Conservation (phyloP, 2,113 vertebrate species). For the Nesogale talazaci region DNA sequence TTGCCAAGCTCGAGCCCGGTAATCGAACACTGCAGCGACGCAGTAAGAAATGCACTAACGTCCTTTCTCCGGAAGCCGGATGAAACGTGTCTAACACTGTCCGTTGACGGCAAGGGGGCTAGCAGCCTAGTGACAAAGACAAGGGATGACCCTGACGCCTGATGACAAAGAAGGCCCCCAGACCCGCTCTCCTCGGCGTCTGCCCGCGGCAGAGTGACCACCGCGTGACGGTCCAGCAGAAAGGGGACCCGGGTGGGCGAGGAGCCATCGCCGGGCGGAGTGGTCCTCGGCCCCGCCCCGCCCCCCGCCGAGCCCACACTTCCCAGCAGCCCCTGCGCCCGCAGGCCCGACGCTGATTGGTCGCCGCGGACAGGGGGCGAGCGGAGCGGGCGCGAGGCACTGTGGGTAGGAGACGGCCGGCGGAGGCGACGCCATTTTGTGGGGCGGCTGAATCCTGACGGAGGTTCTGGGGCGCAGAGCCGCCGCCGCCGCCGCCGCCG, state of each 20-base stretch:
- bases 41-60: background rate
- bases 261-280: background rate
- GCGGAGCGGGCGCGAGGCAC: constrained; percentile 37
- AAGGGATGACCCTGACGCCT: background rate
- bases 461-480: constrained; percentile 47
- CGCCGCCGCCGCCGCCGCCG: constrained; percentile 29
- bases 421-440: constrained; percentile 87
- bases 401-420: constrained; percentile 88
- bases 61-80: constrained; percentile 33
- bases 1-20: background rate
- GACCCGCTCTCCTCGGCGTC: background rate
- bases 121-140: too few relatives aligned
- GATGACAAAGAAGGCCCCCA: background rate
- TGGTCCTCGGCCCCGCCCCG: background rate
- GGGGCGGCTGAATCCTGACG: constrained; percentile 46
- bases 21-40: background rate
- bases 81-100: background rate
- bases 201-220: background rate
- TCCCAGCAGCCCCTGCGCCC: constrained; percentile 71
- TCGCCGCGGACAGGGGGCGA: constrained; percentile 66
- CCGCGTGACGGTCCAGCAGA: background rate
- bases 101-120: too few relatives aligned
- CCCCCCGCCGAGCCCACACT: constrained; percentile 41
- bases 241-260: constrained; percentile 12
- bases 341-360: constrained; percentile 56